Conservation (phyloP, 2,113 vertebrate genomes). For the Tonatia bakeri region DNA sequence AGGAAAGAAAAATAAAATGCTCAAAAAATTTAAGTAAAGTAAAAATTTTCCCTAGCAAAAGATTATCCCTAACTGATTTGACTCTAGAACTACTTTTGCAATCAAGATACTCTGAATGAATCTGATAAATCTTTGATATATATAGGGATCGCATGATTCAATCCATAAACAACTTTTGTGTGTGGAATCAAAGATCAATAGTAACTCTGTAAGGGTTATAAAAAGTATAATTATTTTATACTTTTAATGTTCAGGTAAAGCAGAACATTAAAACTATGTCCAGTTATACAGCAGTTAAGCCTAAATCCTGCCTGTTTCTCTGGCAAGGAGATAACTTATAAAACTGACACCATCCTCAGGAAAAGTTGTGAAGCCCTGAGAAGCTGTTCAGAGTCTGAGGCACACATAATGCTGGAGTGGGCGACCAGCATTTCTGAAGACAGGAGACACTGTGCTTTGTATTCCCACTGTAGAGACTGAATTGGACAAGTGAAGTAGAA, state of each 20-base stretch:
- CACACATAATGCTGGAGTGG: not conserved
- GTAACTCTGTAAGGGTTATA: not conserved
- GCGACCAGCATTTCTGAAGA: not conserved
- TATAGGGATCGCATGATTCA: not conserved
- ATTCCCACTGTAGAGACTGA: not conserved
- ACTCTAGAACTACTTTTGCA: not conserved
- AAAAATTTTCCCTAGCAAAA: not conserved
- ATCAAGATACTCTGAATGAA: not conserved
- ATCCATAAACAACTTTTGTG: not conserved
- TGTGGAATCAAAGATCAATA: not conserved
- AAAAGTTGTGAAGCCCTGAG: not conserved
- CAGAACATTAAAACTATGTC: not conserved
- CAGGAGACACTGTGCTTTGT: not conserved
- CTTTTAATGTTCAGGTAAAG: not conserved
- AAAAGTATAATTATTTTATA: not conserved
- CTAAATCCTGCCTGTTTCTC: not conserved
- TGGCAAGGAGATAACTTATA: constrained; percentile 16
- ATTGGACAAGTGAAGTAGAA: not conserved
- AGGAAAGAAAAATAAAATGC: not conserved
- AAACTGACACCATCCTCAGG: not conserved
- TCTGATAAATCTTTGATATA: not conserved
- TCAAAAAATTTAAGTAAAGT: not conserved
- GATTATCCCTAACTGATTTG: not conserved
- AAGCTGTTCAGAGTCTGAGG: constrained; percentile 9
- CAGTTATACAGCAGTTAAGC: not conserved